Conservation (phyloP, 2,113 vertebrate genomes). For the Mobula hypostoma region DNA sequence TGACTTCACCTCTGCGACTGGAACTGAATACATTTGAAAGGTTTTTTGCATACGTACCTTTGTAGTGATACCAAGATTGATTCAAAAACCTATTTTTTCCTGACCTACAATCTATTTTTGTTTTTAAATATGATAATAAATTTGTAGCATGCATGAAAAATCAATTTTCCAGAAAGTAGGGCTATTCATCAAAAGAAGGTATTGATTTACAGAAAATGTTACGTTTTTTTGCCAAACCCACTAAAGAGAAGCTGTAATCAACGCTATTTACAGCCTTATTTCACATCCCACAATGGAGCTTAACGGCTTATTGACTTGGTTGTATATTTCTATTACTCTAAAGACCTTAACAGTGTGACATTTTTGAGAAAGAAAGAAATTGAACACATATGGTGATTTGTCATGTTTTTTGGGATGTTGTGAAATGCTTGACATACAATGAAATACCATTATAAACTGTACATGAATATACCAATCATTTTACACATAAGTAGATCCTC, state of each 20-base stretch:
- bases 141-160: constrained; percentile 40
- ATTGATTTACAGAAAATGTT: constrained; percentile 39
- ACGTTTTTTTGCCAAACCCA: constrained; percentile 26
- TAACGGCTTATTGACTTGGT: constrained; percentile 42
- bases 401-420: constrained; percentile 2
- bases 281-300: constrained; percentile 42
- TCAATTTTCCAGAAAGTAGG: constrained; percentile 38
- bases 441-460: neutral
- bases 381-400: neutral
- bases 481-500: neutral
- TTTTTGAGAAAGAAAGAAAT: neutral
- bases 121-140: constrained; percentile 37
- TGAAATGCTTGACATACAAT: neutral
- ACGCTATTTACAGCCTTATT: constrained; percentile 40
- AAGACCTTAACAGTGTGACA: constrained; percentile 7
- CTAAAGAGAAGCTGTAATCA: constrained; percentile 38
- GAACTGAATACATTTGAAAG: constrained; percentile 39
- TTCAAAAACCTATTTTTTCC: constrained; percentile 38
- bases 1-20: constrained; percentile 44
- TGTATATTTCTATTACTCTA: constrained; percentile 39
- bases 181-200: constrained; percentile 38
- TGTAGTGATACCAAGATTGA: constrained; percentile 39
- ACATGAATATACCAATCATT: neutral
- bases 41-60: constrained; percentile 38
- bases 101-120: constrained; percentile 34